Evolutionary conservation across 2,797 vertebrate genomes (phyloP).

Genomic region (Eospalax fontanierii): DNA sequence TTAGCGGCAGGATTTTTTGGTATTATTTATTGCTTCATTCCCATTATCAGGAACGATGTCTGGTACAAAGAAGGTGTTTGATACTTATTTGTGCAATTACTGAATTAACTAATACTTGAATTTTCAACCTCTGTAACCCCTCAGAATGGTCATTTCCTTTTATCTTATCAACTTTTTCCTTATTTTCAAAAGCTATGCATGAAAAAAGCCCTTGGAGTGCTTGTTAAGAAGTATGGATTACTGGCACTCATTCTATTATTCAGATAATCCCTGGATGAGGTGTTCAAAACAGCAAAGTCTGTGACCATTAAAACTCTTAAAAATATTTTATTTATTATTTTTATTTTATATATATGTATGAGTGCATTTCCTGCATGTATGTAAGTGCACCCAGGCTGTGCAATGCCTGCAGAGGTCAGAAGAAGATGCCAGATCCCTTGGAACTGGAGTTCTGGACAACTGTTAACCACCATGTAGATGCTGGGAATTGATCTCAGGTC

Average conservation of each 20-base stretch:
- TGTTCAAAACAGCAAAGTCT: neutral
- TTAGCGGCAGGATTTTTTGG: neutral
- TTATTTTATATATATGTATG: too few species aligned
- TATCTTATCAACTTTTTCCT: neutral
- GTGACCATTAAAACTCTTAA: neutral
- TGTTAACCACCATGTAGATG: too few species aligned
- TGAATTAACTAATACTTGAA: neutral
- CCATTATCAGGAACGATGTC: neutral
- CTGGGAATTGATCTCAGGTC: too few species aligned
- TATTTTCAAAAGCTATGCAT: neutral
- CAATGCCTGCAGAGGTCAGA: too few species aligned
- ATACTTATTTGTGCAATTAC: neutral
- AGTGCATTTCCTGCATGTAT: too few species aligned
- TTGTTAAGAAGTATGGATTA: neutral
- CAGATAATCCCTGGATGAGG: neutral
- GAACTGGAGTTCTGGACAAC: too few species aligned
- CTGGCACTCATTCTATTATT: neutral
- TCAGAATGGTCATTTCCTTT: neutral
- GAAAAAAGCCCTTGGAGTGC: neutral
- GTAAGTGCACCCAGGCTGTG: too few species aligned
- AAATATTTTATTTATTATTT: too few species aligned
- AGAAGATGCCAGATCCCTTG: too few species aligned
- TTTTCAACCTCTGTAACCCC: neutral
- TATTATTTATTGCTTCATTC: neutral
- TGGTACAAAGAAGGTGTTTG: neutral